Base-by-base conservation (phyloP, 2,113 vertebrate species). In the Polypterus bichir region DNA sequence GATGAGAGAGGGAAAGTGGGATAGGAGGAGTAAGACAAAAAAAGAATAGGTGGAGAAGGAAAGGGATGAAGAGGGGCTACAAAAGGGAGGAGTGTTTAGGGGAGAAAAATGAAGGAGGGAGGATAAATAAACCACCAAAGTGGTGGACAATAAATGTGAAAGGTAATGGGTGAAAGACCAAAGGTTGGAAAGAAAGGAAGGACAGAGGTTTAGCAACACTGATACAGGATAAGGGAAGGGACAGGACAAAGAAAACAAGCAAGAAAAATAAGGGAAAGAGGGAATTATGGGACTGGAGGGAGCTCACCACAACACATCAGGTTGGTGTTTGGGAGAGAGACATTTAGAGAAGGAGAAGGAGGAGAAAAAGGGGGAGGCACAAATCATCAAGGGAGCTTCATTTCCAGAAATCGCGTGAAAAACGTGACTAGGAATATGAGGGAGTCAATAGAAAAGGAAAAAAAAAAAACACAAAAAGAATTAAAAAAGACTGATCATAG, bases 401-500 rank as follows among this genome's bases (percentile, higher is more conserved):
- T 10, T 47, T 66, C 65, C 65, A 59, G 65, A 66, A 47, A 62
- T 5, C 48, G 58, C 55, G 27, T 53, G 54, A 57, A n/a, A n/a
- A 57, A 57, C 56, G 3, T 57, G 27, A 57, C 66, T 27, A 57
- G 57, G 68, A 61, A 69, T 62, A 65, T 48, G 1, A 47, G 48
- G 57, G 45, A 70, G 70, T 48, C 8, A 61, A 69, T 73, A 71
- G 73, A 77, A 73, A 48, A 4, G 71, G 71, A 65, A 66, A 75
- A 73, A 69, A 63, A 71, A 71, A 73, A 74, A 72, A 73, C 69
- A 57, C n/a, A n/a, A 72, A 59, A 1, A 66, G 68, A 72, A 54
- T 71, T 69, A 66, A 61, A 49, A 74, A 71, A 44, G 47, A 71
- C 5, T 75, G 77, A 70, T 75, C 76, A 77, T 84, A 88, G 84